Evolutionary conservation across 1,140 invertebrate genomes (phyloP).

Genomic region (Gryon sp.): DNA sequence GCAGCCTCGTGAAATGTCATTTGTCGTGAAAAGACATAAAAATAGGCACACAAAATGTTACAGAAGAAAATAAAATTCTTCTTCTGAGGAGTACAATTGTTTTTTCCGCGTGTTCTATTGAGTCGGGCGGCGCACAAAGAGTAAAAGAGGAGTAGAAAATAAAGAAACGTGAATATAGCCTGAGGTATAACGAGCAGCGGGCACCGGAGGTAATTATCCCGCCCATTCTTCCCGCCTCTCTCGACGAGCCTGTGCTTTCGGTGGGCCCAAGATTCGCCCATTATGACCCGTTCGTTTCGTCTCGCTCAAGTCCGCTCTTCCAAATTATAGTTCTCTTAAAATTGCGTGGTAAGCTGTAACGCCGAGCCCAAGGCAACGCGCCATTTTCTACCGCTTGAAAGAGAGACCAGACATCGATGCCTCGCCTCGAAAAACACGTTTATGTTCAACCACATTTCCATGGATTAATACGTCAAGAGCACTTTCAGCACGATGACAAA

Average conservation of each 20-base stretch:
- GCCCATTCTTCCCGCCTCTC: slow-evolving; percentile 78
- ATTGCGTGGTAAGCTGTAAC: slow-evolving; percentile 75
- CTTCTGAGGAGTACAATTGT: slow-evolving; percentile 50
- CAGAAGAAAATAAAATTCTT: slow-evolving; percentile 43
- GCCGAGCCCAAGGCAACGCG: slow-evolving; percentile 63
- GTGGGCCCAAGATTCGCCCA: slow-evolving; percentile 67
- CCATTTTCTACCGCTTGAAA: slow-evolving; percentile 39
- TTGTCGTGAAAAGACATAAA: slow-evolving; percentile 46
- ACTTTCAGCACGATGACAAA: slow-evolving; percentile 32
- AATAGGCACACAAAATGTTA: slow-evolving; percentile 14
- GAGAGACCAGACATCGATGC: slow-evolving; percentile 35
- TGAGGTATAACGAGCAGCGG: slow-evolving; percentile 76
- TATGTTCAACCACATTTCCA: slow-evolving; percentile 24
- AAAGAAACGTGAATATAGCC: slow-evolving; percentile 65
- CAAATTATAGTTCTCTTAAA: slow-evolving; percentile 78
- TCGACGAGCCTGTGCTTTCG: slow-evolving; percentile 64
- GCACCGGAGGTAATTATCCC: slow-evolving; percentile 78
- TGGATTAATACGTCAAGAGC: slow-evolving; percentile 49
- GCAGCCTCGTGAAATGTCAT: slow-evolving; percentile 10
- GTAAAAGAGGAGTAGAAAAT: slow-evolving; percentile 61
- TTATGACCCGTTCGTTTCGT: slow-evolving; percentile 68
- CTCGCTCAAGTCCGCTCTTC: slow-evolving; percentile 65
- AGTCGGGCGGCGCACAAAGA: slow-evolving; percentile 53
- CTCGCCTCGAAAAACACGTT: slow-evolving; percentile 40
- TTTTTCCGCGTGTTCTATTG: slow-evolving; percentile 60